Base-by-base conservation (phyloP, 2,888 invertebrate species). In the Halictus ligatus region DNA sequence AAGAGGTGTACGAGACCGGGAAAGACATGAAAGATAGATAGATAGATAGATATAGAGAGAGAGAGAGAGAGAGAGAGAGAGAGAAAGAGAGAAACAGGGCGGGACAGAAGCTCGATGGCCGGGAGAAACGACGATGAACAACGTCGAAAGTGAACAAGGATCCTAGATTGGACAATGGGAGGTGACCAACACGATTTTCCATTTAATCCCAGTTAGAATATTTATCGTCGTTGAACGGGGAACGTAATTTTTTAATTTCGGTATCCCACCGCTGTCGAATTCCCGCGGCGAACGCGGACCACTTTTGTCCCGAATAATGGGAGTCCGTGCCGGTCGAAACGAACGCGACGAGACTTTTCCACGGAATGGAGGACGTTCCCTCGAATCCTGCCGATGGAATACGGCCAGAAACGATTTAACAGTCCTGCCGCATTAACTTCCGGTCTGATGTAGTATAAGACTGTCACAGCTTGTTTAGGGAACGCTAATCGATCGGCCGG, bases 211-310 rank as follows among this genome's bases (percentile, higher is more conserved):
- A 21, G 75, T 29, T 80, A 40, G 78, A 85, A 84, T 85, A 86
- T 86, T 86, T 86, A 86, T 79, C 85, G 85, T 13, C 74, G 18
- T 43, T 21, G 71, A 46, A 21, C 69, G 60, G 67, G 7, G 60
- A 35, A 43, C 64, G 85, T 77, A 84, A 85, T 84, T 85, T 84
- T 86, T 84, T 86, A 72, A 86, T 72, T 54, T 54, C n/a, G 21
- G 25, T 1, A 0, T 0, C 15, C 25, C 60, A 13, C 71, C 54
- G 18, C 69, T 74, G 74, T 60, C 75, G 40, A 72, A 72, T 80
- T 64, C 50, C 25, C 69, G 50, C 15, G 54, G 43, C 58, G 15
- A 67, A 64, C 75, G 21, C 12, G 40, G 2, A 15, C 58, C 35
- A 48, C 29, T 73, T 74, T 40, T 40, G 72, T 72, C 35, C 25